Conservation (phyloP, 2,113 vertebrate species). For the Delphinus delphis region DNA sequence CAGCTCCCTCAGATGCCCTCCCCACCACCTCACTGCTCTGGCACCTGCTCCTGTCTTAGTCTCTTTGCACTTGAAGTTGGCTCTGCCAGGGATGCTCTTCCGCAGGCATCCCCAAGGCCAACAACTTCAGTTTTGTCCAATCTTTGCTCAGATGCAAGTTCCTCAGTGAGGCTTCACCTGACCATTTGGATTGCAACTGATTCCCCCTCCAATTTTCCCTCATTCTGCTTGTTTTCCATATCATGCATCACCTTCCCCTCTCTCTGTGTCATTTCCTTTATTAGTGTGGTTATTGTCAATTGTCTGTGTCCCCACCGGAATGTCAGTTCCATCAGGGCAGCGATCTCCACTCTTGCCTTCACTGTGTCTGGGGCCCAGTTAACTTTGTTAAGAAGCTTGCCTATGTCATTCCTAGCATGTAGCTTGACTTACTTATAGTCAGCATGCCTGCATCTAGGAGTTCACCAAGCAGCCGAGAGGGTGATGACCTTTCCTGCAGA, state of each 20-base stretch:
- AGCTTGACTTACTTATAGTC: neutral
- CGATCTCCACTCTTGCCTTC: neutral
- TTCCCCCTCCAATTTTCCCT: neutral
- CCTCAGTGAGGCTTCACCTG: no score
- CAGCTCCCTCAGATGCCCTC: neutral
- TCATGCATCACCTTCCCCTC: rapidly evolving
- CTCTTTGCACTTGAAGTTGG: neutral
- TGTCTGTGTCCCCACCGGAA: neutral
- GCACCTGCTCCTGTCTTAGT: neutral
- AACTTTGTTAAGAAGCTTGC: neutral
- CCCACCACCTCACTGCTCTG: neutral
- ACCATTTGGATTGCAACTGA: no score
- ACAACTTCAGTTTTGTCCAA: neutral
- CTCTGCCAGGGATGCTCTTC: neutral
- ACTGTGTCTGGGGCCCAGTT: neutral
- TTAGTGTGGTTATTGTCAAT: rapidly evolving
- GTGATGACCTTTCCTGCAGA: neutral
- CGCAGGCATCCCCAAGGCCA: no score
- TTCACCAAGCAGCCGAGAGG: neutral
- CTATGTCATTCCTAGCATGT: neutral
- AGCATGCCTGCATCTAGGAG: rapidly evolving
- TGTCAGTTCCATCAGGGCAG: no score
- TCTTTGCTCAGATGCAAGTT: neutral
- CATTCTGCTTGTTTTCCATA: neutral
- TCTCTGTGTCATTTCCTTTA: no score